A percentile compares a stretch with the other conserved stretches of the same genome.
These are phyloP conservation scores for Sussaba pulchella DNA, from an alignment of 2,888 invertebrate species.

Conservation along the genomic window DNA sequence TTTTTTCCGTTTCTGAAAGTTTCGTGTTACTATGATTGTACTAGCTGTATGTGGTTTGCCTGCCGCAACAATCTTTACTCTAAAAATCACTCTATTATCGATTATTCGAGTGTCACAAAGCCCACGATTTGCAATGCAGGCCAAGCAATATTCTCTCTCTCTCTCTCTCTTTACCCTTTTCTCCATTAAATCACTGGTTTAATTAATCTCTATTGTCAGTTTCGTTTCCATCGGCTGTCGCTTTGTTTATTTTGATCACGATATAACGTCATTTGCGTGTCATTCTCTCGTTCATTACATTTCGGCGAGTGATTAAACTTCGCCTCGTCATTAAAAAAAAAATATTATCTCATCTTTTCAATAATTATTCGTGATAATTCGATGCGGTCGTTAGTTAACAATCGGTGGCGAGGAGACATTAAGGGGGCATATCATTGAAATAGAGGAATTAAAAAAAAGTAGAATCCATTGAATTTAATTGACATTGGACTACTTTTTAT, in stretches of 20 bases:
- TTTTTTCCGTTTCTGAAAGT: slow-evolving; percentile 19
- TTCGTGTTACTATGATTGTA: slow-evolving; percentile 27
- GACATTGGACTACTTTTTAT: too few species aligned
- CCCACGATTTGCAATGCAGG: slow-evolving; percentile 27
- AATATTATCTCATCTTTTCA: background rate
- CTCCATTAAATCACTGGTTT: background rate
- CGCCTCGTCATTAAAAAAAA: background rate
- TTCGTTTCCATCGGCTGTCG: slow-evolving; percentile 2
- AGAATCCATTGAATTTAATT: too few species aligned
- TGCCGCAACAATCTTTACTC: slow-evolving; percentile 28
- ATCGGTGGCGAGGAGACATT: background rate
- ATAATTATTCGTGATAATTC: background rate
- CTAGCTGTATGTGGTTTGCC: slow-evolving; percentile 50
- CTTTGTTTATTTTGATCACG: slow-evolving; percentile 11
- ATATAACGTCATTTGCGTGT: slow-evolving; percentile 2
- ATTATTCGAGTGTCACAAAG: slow-evolving; percentile 28
- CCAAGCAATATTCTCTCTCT: slow-evolving; percentile 17
- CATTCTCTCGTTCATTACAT: slow-evolving; percentile 20
- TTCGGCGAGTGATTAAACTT: slow-evolving; percentile 33
- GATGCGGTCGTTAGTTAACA: background rate
- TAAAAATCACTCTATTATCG: slow-evolving; percentile 30
- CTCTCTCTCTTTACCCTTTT: background rate
- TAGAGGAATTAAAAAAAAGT: too few species aligned
- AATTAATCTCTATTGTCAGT: background rate
- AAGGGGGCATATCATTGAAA: background rate